A percentile compares a stretch with the other conserved stretches of the same genome.
These are phyloP conservation scores for Dryocosmus kuriphilus DNA, from an alignment of 2,888 invertebrate genomes.

Conservation along the genomic window DNA sequence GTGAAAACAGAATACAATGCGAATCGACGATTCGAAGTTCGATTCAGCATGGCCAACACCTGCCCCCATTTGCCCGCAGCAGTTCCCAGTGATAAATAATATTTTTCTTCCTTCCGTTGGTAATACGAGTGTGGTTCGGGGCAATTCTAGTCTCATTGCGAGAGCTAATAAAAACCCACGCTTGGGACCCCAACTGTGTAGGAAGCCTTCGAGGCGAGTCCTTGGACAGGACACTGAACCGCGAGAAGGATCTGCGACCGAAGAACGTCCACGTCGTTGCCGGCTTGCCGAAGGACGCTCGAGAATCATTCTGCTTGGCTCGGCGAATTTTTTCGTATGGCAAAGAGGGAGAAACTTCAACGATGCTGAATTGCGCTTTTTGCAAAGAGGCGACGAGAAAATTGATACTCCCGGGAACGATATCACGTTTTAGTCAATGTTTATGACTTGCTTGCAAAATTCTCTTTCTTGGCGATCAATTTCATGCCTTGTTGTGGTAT, in stretches of 20 bases:
- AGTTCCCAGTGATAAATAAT: slow-evolving; percentile 38
- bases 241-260: slow-evolving; percentile 55
- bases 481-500: not conserved
- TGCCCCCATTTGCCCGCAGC: slow-evolving; percentile 31
- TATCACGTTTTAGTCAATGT: slow-evolving; percentile 3
- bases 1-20: slow-evolving; percentile 31
- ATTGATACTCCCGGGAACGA: slow-evolving; percentile 31
- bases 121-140: slow-evolving; percentile 48
- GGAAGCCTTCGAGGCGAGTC: slow-evolving; percentile 61
- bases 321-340: slow-evolving; percentile 49
- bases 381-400: slow-evolving; percentile 17
- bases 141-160: slow-evolving; percentile 14
- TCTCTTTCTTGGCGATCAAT: not conserved
- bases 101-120: slow-evolving; percentile 44
- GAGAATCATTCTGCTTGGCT: slow-evolving; percentile 53
- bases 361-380: slow-evolving; percentile 24
- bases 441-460: slow-evolving; percentile 1
- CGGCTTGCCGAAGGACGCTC: slow-evolving; percentile 54
- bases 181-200: slow-evolving; percentile 50
- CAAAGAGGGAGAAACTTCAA: not conserved
- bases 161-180: slow-evolving; percentile 41
- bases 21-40: slow-evolving; percentile 16
- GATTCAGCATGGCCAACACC: slow-evolving; percentile 28
- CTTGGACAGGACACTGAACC: slow-evolving; percentile 69
- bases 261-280: slow-evolving; percentile 50